Conservation (phyloP, 2,113 vertebrate species). For the Mungos mungo region DNA sequence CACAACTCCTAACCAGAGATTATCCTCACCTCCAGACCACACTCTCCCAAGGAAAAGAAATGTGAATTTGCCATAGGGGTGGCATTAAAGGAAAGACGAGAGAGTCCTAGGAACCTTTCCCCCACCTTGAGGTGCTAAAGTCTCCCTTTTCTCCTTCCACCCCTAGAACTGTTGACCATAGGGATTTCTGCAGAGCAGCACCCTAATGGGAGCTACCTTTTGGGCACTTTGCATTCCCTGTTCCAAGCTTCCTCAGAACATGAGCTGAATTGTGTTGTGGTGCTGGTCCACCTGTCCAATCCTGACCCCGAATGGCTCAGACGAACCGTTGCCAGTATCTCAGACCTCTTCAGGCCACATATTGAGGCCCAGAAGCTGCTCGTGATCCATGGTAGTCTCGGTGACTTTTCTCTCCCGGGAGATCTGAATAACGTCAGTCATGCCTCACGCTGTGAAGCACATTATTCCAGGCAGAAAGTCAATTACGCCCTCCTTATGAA, state of each 20-base stretch:
- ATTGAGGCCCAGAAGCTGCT: conserved; percentile 85
- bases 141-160: not conserved
- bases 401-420: conserved; percentile 83
- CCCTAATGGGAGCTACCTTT: conserved; percentile 84
- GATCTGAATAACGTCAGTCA: conserved; percentile 85
- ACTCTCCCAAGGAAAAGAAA: not conserved
- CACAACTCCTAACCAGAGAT: not conserved
- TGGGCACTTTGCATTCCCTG: conserved; percentile 87
- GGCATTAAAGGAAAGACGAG: not conserved
- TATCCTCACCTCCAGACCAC: not conserved
- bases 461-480: conserved; percentile 92
- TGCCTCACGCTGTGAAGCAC: conserved; percentile 84
- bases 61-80: not conserved
- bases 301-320: conserved; percentile 82
- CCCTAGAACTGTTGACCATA: conserved; percentile 87
- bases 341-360: conserved; percentile 76
- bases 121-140: not conserved
- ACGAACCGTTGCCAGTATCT: conserved; percentile 63
- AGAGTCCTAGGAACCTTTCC: not conserved
- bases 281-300: conserved; percentile 90
- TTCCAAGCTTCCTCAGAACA: conserved; percentile 86
- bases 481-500: conserved; percentile 89
- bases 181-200: conserved; percentile 86
- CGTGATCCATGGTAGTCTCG: conserved; percentile 81
- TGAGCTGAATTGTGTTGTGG: conserved; percentile 88